Conservation (phyloP, 2,113 vertebrate genomes). For the Ophthalmolycus amberensis region DNA sequence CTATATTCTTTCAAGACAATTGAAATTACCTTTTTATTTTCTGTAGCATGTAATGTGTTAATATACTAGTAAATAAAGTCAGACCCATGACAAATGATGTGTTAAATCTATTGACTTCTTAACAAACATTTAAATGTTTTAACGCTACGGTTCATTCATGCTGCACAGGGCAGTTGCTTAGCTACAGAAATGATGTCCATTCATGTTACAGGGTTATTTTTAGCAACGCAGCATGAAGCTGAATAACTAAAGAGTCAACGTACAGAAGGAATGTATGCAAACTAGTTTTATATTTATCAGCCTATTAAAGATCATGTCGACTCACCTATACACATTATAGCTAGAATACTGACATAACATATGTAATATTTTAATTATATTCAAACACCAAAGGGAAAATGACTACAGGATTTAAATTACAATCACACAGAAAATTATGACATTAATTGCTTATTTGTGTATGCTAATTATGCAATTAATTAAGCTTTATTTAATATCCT, state of each 20-base stretch:
- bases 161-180: slow-evolving; percentile 24
- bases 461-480: background rate
- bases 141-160: slow-evolving; percentile 11
- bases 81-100: slow-evolving; percentile 65
- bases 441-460: background rate
- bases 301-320: background rate
- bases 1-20: slow-evolving; percentile 93
- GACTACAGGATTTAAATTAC: background rate
- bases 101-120: slow-evolving; percentile 5
- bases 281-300: background rate
- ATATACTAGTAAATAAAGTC: slow-evolving; percentile 95
- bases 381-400: too few species aligned
- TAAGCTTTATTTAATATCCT: too few species aligned
- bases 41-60: slow-evolving; percentile 97
- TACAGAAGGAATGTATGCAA: background rate
- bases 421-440: background rate
- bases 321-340: background rate
- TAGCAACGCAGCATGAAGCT: slow-evolving; percentile 2
- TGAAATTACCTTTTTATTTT: slow-evolving; percentile 87
- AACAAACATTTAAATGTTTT: background rate
- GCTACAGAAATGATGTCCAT: slow-evolving; percentile 20
- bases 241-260: background rate
- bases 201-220: slow-evolving; percentile 19
- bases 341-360: too few species aligned
- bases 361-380: too few species aligned